These are phyloP conservation scores for Helicorthomorpha holstii DNA, from an alignment of 1,140 invertebrate genomes.

Conservation along the genomic window DNA sequence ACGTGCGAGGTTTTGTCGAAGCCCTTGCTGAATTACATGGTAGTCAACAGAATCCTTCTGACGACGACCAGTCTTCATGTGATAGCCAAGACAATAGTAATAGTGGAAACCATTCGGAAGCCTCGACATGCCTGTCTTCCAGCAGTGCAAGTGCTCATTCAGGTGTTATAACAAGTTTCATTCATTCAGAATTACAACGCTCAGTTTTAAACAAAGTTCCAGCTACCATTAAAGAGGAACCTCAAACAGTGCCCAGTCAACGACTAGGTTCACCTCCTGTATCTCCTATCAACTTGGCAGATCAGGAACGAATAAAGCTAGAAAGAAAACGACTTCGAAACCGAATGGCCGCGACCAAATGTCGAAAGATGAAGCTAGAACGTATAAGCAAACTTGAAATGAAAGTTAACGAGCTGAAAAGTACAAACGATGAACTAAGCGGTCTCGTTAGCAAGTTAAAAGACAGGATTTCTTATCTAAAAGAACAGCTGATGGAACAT, in stretches of 20 bases:
- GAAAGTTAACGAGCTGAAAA: conserved; percentile 78
- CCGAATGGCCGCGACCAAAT: conserved; percentile 91
- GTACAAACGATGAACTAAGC: conserved; percentile 70
- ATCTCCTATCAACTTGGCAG: conserved; percentile 90
- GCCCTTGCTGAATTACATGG: conserved; percentile 66
- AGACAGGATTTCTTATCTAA: conserved; percentile 74
- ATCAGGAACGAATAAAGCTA: conserved; percentile 83
- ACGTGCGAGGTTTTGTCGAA: conserved; percentile 78
- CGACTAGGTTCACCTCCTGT: conserved; percentile 28
- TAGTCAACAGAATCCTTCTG: conserved; percentile 35
- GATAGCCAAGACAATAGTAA: too few relatives aligned
- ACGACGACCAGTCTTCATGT: not conserved
- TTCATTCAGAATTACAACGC: not conserved
- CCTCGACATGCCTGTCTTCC: conserved; percentile 3
- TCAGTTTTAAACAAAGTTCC: not conserved
- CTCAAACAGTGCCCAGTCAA: conserved; percentile 57
- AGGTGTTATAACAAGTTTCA: not conserved
- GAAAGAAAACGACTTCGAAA: conserved; percentile 90
- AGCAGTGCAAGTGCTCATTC: not conserved
- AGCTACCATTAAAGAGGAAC: conserved; percentile 60
- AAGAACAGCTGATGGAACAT: conserved; percentile 87
- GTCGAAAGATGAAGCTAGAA: conserved; percentile 81
- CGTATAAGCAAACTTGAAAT: conserved; percentile 85
- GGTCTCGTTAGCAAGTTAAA: conserved; percentile 64
- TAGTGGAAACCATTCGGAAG: conserved; percentile 2